phyloP scores from a whole-genome alignment of 2,888 invertebrate species.

The Ophraella communa region DNA sequence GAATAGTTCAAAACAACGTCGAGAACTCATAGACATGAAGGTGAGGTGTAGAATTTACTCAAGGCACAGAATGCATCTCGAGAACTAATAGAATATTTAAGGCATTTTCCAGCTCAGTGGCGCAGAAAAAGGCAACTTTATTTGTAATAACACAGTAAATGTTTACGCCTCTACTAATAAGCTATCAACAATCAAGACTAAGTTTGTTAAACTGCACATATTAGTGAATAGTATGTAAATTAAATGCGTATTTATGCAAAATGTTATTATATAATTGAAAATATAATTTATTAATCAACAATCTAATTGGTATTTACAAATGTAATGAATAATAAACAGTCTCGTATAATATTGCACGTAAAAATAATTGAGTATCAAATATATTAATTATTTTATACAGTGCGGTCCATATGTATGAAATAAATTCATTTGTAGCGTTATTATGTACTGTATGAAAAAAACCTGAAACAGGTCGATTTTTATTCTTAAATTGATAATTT shows the following conservation, averaged over 20 bases:
- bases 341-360: background rate
- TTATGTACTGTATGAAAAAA: too few relatives aligned
- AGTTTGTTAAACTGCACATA: background rate
- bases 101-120: slow-evolving; percentile 19
- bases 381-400: too few relatives aligned
- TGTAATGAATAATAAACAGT: background rate
- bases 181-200: slow-evolving; percentile 3
- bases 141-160: slow-evolving; percentile 18
- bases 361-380: too few relatives aligned
- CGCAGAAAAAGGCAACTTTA: slow-evolving; percentile 19
- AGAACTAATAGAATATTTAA: slow-evolving; percentile 4
- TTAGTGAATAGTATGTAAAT: background rate
- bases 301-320: background rate
- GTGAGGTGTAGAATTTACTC: background rate
- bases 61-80: background rate
- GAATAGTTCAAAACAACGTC: background rate
- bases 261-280: background rate
- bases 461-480: too few relatives aligned
- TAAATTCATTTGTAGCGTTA: too few relatives aligned
- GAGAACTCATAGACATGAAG: background rate
- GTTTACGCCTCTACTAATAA: slow-evolving; percentile 9
- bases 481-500: too few relatives aligned
- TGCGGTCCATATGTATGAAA: too few relatives aligned
- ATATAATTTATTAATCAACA: background rate
- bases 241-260: background rate